Evolutionary conservation across 2,888 invertebrate genomes (phyloP).

Genomic region (Heteromurus nitidus): DNA sequence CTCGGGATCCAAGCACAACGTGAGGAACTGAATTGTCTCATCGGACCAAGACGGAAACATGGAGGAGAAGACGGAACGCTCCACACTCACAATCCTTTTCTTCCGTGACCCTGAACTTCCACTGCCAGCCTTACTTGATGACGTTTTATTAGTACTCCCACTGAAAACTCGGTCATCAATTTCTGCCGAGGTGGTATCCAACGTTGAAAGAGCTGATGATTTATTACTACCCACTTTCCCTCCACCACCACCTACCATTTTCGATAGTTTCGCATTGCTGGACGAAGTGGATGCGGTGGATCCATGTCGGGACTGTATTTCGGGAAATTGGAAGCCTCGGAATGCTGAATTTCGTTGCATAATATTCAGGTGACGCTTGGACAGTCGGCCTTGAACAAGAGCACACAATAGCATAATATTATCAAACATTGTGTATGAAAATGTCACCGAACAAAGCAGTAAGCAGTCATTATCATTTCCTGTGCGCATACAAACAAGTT

Average conservation of each 20-base stretch:
- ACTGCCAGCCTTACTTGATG: conserved; percentile 27
- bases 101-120: conserved; percentile 56
- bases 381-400: conserved; percentile 67
- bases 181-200: conserved; percentile 18
- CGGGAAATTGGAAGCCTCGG: conserved; percentile 72
- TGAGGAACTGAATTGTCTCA: conserved; percentile 71
- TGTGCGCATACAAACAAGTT: too few species aligned
- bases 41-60: conserved; percentile 73
- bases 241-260: conserved; percentile 29
- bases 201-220: conserved; percentile 30
- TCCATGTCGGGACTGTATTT: conserved; percentile 69
- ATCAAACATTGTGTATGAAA: too few species aligned
- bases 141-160: conserved; percentile 33
- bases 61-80: conserved; percentile 69
- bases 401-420: too few species aligned
- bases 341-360: conserved; percentile 73
- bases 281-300: conserved; percentile 71
- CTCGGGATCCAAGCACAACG: conserved; percentile 72
- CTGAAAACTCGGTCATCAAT: conserved; percentile 27
- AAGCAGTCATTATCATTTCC: too few species aligned
- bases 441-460: too few species aligned
- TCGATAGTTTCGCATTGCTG: conserved; percentile 54
- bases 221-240: conserved; percentile 19
- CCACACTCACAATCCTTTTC: conserved; percentile 48
- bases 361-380: conserved; percentile 72